Base-by-base conservation (phyloP, 1,140 invertebrate genomes). In the Planococcus citri region DNA sequence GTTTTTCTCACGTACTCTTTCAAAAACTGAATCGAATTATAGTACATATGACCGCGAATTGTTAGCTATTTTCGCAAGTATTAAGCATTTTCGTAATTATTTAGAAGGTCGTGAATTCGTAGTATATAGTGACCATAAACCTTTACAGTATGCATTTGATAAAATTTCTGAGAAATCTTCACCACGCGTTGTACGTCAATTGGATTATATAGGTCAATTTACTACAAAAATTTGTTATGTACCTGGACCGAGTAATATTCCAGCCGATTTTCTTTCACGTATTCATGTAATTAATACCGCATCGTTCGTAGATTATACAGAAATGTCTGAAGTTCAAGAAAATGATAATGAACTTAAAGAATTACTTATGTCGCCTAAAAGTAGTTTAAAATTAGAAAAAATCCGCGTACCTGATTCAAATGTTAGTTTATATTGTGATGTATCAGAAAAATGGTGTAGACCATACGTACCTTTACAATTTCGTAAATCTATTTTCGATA, bases 121-220 rank as follows among this genome's bases (percentile, higher is more conserved):
- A 0, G 74, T 81, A 8, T 76, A 72, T 29, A 79, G 78, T 1
- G 78, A 81, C 69, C 80, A 81, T 69, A 77, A 77, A 71, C 79
- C 77, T 1, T 68, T 80, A 1, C 74, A 71, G 12, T 76, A 70
- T 67, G 73, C 75, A 1, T 78, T 79, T 51, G 33, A 68, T 20
- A 72, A 76, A 68, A 75, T 73, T 57, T 0, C 51, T 1, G 73
- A 76, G 3, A 77, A 76, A 60, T 71, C 73, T 12, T 73, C 75
- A 2, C 76, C 76, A 0, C 33, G 76, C 33, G 74, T 76, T 64
- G 24, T 72, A 1, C 58, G 75, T 0, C 76, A 79, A 33, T 22
- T 79, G 70, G 41, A 77, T 75, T 80, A 72, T 69, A 73, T 80
- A 21, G 67, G 33, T 27, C 71, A 72, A 21, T 72, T 72, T 68